Conservation (phyloP, 2,797 vertebrate species). For the Poeciliopsis presidionis region DNA sequence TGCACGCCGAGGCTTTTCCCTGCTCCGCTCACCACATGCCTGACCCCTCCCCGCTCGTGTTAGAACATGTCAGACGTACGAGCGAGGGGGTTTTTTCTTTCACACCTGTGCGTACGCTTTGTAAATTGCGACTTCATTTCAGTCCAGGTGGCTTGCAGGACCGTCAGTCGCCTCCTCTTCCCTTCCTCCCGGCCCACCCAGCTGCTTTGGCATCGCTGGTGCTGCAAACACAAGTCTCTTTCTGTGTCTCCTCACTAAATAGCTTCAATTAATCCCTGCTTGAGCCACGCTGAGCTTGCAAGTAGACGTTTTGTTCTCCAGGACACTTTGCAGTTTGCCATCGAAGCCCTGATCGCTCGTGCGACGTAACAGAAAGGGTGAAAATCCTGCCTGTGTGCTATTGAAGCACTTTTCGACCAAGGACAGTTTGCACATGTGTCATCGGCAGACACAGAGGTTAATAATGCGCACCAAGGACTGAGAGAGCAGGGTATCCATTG, state of each 20-base stretch:
- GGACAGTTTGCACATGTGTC: conserved; percentile 27
- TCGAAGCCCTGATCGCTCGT: conserved; percentile 30
- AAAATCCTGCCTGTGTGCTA: conserved; percentile 16
- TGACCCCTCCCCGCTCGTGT: conserved; percentile 54
- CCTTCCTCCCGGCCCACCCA: conserved; percentile 54
- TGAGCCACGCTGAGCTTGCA: conserved; percentile 53
- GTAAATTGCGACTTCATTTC: conserved; percentile 56
- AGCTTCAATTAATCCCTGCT: conserved; percentile 68
- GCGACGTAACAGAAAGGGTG: conserved; percentile 29
- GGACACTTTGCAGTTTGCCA: conserved; percentile 33
- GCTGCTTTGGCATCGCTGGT: conserved; percentile 71
- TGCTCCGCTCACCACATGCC: conserved; percentile 64
- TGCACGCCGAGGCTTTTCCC: conserved; percentile 61
- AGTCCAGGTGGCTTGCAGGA: conserved; percentile 60
- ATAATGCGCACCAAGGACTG: conserved; percentile 34
- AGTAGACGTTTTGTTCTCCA: conserved; percentile 59
- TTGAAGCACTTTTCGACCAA: conserved; percentile 23
- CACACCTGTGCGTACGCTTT: conserved; percentile 56
- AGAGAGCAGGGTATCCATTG: conserved; percentile 22
- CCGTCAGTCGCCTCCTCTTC: conserved; percentile 50
- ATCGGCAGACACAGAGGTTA: conserved; percentile 23
- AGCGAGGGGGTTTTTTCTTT: conserved; percentile 29
- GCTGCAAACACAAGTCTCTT: conserved; percentile 68
- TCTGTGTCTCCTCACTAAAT: conserved; percentile 67
- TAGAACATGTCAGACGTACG: conserved; percentile 21